Base-by-base conservation (phyloP, 2,888 invertebrate species). In the Aromia moschata region DNA sequence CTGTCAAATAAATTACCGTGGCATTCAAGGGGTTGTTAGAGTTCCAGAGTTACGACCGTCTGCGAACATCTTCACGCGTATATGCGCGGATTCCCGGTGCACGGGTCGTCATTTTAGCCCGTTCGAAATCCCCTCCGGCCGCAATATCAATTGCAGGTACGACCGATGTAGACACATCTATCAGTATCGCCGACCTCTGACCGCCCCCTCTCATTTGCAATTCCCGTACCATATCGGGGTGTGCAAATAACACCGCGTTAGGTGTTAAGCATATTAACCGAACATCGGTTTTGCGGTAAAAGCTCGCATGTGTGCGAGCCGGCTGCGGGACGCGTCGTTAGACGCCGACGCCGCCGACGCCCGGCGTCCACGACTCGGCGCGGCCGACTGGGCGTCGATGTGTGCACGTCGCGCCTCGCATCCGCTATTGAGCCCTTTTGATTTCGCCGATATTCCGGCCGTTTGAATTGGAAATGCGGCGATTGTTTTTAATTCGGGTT, bases 181-280 rank as follows among this genome's bases (percentile, higher is more conserved):
- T 77, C 75, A 75, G 74, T 69, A 72, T 74, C 70, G 73, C 71
- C 69, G 47, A 64, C 64, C 60, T 64, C 61, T 46, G 65, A 70
- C 68, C 70, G 65, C 68, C 69, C n/a, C 68, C 65, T 59, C 69
- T 68, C 71, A 70, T 71, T 72, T 71, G 63, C 62, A 51, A 46
- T 62, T 47, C 55, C 62, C n/a, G n/a, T n/a, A n/a, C n/a, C n/a
- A 58, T 59, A 65, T 63, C 62, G 62, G 65, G 60, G 65, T 73
- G 73, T 69, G 73, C 69, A 70, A 68, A 74, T 72, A 74, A 71
- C 73, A 72, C 73, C 62, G 55, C 60, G 75, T 77, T 77, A 78
- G 79, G 79, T 78, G 78, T 79, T 79, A 78, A 78, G 78, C 79
- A 76, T 78, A 79, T 79, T 79, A 79, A 77, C 77, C 78, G 77